These are phyloP conservation scores for Mimas tiliae DNA, from an alignment of 2,888 invertebrate genomes.

Conservation along the genomic window DNA sequence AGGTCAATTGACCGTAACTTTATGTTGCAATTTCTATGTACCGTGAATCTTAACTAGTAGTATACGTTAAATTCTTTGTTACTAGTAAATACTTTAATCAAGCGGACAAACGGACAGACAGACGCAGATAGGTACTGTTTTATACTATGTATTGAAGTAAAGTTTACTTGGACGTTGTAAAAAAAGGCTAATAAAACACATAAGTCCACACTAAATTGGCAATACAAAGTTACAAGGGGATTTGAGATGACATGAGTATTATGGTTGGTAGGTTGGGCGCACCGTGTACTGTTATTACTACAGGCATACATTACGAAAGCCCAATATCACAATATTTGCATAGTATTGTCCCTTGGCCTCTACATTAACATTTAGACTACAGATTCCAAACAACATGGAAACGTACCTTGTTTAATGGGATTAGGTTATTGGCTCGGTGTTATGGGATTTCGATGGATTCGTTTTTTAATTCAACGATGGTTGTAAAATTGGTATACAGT, in stretches of 20 bases:
- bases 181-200: too few relatives aligned
- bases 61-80: too few relatives aligned
- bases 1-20: too few relatives aligned
- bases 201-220: not conserved
- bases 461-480: not conserved
- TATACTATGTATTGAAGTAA: too few relatives aligned
- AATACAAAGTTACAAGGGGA: conserved; percentile 13
- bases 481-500: too few relatives aligned
- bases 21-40: too few relatives aligned
- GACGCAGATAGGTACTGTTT: too few relatives aligned
- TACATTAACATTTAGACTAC: conserved; percentile 74
- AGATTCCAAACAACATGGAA: conserved; percentile 49
- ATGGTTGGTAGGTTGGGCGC: conserved; percentile 28
- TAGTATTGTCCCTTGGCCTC: conserved; percentile 66
- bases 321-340: conserved; percentile 71
- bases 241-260: conserved; percentile 43
- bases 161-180: too few relatives aligned
- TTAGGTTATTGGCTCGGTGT: conserved; percentile 28
- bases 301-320: conserved; percentile 63
- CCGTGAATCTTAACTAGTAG: too few relatives aligned
- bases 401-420: conserved; percentile 47
- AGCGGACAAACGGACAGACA: too few relatives aligned
- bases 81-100: too few relatives aligned
- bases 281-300: conserved; percentile 50
- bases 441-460: conserved; percentile 14